Conservation (phyloP, 2,888 invertebrate species). For the Pantelozetes paolii region DNA sequence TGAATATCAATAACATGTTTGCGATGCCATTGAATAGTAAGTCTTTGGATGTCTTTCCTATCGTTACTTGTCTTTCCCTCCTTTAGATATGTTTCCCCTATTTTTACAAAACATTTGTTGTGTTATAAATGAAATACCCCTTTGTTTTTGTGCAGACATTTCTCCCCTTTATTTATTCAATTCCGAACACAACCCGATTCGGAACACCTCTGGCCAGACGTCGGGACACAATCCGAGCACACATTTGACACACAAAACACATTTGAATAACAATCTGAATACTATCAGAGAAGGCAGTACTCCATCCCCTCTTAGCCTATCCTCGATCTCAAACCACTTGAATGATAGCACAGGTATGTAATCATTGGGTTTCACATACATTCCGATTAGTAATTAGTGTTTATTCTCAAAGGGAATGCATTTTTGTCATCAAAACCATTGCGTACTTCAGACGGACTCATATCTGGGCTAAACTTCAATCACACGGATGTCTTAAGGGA, state of each 20-base stretch:
- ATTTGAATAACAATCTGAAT: slow-evolving; percentile 16
- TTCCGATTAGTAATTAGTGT: not conserved
- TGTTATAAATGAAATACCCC: not conserved
- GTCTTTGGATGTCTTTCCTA: not conserved
- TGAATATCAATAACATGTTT: slow-evolving; percentile 24
- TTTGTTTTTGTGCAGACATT: not conserved
- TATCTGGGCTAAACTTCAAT: slow-evolving; percentile 24
- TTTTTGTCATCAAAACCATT: slow-evolving; percentile 15
- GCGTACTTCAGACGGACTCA: slow-evolving; percentile 29
- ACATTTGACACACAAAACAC: slow-evolving; percentile 16
- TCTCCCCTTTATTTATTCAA: slow-evolving; percentile 20
- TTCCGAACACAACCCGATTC: slow-evolving; percentile 7
- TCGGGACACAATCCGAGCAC: not conserved
- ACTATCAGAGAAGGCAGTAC: slow-evolving; percentile 14
- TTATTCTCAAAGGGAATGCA: not conserved
- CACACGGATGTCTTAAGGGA: slow-evolving; percentile 24
- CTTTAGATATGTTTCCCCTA: not conserved
- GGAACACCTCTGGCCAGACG: not conserved
- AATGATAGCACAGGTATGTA: slow-evolving; percentile 21
- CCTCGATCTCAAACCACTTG: slow-evolving; percentile 13
- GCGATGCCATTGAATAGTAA: slow-evolving; percentile 34
- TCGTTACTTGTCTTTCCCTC: not conserved
- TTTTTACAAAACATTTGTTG: not conserved
- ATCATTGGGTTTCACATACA: not conserved
- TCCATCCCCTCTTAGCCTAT: slow-evolving; percentile 27